Evolutionary conservation across 2,888 invertebrate genomes (phyloP).

Genomic region (Scaptomyza parva): DNA sequence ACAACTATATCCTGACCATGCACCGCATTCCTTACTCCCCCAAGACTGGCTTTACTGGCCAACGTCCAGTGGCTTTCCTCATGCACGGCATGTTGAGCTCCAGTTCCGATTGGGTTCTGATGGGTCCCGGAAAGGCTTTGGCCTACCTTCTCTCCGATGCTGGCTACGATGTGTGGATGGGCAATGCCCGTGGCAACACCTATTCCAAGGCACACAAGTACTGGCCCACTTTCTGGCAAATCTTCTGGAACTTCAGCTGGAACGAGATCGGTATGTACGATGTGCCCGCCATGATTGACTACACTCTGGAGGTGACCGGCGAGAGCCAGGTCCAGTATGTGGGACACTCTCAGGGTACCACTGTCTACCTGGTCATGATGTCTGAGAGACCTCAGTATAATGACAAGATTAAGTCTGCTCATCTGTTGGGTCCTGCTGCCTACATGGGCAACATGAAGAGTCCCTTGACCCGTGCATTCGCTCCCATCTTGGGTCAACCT

Average conservation of each 20-base stretch:
- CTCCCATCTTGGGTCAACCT: constrained; percentile 72
- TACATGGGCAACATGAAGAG: constrained; percentile 85
- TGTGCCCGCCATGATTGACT: constrained; percentile 93
- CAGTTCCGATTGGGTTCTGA: constrained; percentile 75
- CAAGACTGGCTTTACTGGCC: constrained; percentile 33
- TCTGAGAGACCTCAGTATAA: constrained; percentile 68
- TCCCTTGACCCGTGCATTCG: constrained; percentile 79
- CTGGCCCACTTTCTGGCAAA: constrained; percentile 77
- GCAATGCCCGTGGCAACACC: constrained; percentile 91
- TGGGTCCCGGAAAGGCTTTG: constrained; percentile 71
- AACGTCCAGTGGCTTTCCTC: constrained; percentile 72
- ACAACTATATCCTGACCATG: constrained; percentile 92
- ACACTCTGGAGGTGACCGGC: constrained; percentile 84
- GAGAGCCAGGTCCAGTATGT: constrained; percentile 86
- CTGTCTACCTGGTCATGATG: constrained; percentile 88
- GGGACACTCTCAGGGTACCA: constrained; percentile 97
- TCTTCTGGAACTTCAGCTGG: constrained; percentile 88
- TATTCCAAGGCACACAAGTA: constrained; percentile 86
- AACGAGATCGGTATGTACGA: constrained; percentile 95
- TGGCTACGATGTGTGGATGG: constrained; percentile 92
- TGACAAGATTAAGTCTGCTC: constrained; percentile 75
- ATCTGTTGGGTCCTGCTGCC: constrained; percentile 86
- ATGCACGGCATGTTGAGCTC: constrained; percentile 80
- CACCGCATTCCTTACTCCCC: constrained; percentile 90
- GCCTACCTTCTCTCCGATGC: constrained; percentile 86